Conservation (phyloP, 2,113 vertebrate species). For the Falco punctatus region DNA sequence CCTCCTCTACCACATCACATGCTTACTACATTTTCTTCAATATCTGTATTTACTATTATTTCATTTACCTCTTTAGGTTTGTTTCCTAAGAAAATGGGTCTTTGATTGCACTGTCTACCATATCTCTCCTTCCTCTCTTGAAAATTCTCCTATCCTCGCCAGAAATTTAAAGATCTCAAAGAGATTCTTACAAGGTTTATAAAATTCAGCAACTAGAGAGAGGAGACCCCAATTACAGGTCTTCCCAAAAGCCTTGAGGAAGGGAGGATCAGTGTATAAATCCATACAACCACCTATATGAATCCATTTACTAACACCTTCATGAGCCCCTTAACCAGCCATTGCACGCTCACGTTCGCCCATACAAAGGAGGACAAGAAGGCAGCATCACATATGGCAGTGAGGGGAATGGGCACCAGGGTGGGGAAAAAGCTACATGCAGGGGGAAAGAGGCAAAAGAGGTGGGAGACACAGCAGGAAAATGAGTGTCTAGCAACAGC, state of each 20-base stretch:
- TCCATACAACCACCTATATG: not conserved
- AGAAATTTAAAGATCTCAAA: not conserved
- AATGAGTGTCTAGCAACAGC: not conserved
- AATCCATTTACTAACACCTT: not conserved
- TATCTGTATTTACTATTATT: not conserved
- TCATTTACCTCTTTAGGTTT: not conserved
- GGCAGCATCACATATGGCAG: not conserved
- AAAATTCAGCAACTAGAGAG: not conserved
- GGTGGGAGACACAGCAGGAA: not conserved
- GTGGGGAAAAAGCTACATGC: not conserved
- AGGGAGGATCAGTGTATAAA: not conserved
- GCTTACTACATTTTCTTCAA: not conserved
- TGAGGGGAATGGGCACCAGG: not conserved
- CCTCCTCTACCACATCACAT: not conserved
- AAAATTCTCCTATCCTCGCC: not conserved
- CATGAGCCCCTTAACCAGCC: not conserved
- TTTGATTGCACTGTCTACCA: not conserved
- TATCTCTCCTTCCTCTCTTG: not conserved
- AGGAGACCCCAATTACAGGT: not conserved
- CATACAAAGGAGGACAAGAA: not conserved
- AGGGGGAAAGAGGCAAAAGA: not conserved
- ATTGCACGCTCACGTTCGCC: not conserved
- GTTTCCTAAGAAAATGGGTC: not conserved
- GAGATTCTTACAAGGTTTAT: not conserved
- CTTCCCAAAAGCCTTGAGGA: not conserved